Evolutionary conservation across 2,113 vertebrate genomes (phyloP).

Genomic region (Vimba vimba): DNA sequence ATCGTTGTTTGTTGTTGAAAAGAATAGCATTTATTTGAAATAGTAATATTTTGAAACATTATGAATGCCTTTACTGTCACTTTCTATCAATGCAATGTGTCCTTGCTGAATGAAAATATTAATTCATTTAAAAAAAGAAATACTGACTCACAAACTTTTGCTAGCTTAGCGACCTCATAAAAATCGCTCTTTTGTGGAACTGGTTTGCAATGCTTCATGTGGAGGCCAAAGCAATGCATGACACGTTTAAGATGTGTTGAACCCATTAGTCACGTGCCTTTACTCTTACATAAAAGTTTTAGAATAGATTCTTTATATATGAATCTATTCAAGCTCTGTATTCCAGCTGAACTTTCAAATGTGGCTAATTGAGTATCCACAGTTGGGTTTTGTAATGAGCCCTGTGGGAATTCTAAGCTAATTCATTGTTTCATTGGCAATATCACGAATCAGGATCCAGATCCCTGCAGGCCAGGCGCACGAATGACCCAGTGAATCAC

Average conservation of each 20-base stretch:
- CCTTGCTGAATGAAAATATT: neutral
- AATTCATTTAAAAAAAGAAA: neutral
- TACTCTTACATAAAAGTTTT: neutral
- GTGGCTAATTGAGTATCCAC: constrained; percentile 27
- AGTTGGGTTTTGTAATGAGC: constrained; percentile 23
- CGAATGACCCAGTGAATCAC: constrained; percentile 22
- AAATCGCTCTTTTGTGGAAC: neutral
- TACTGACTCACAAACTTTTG: neutral
- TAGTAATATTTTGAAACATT: no score
- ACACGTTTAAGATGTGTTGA: neutral
- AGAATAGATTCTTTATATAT: neutral
- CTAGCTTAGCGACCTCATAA: neutral
- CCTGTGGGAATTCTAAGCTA: constrained; percentile 25
- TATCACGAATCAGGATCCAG: constrained; percentile 23
- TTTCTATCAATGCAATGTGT: neutral
- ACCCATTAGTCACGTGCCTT: neutral
- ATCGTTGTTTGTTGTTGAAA: no score
- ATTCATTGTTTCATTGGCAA: constrained; percentile 29
- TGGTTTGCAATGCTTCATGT: neutral
- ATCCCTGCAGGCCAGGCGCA: constrained; percentile 2
- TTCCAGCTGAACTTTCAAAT: constrained; percentile 6
- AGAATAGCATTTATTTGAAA: no score
- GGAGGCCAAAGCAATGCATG: neutral
- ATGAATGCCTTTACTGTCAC: neutral
- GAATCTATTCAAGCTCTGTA: neutral